Base-by-base conservation (phyloP, 2,113 vertebrate genomes). In the Oncorhynchus tshawytscha region DNA sequence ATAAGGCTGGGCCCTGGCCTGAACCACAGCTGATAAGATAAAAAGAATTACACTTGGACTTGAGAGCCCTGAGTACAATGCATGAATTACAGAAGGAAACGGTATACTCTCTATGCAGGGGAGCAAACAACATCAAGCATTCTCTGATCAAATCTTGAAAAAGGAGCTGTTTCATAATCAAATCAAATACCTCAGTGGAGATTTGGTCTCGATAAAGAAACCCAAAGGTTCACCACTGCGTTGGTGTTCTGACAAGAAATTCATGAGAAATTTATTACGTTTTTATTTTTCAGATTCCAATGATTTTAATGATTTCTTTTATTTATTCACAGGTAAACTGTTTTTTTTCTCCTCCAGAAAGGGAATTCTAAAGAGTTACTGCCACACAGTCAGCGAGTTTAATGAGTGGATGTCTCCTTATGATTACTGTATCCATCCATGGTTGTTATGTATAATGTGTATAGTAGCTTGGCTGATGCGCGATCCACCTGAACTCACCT, bases 81-180 rank as follows among this genome's bases (percentile, higher is more conserved):
- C 81, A 85, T 85, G 81, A 76, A 60, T 54, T 73, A 69, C 72
- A 74, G 60, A 78, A 18, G 67, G 75, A 72, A 76, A 82, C 31
- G n/a, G 81, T 77, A 24, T 74, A 24, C 60, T 62, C 31, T 48
- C 72, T 13, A 65, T 45, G 25, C 68, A 68, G 73, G 69, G 73
- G 67, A 71, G 39, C 73, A 80, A 76, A 76, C 81, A 80, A 73
- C n/a, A 82, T 74, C 75, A 78, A 84, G 70, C 62, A 64, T 67
- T n/a, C 64, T 78, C 57, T 69, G 78, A 85, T 85, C 57, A 54
- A 78, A 82, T 82, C 81, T 80, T 71, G 67, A 76, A 62, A 72
- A 77, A 72, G 64, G 54, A 73, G 57, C 34, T 18, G 51, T 76
- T 74, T 78, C 70, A 27, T 25, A 80, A 85, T 80, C 75, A 73